Evolutionary conservation across 2,113 vertebrate species (phyloP).

Genomic region (Loxodonta africana): DNA sequence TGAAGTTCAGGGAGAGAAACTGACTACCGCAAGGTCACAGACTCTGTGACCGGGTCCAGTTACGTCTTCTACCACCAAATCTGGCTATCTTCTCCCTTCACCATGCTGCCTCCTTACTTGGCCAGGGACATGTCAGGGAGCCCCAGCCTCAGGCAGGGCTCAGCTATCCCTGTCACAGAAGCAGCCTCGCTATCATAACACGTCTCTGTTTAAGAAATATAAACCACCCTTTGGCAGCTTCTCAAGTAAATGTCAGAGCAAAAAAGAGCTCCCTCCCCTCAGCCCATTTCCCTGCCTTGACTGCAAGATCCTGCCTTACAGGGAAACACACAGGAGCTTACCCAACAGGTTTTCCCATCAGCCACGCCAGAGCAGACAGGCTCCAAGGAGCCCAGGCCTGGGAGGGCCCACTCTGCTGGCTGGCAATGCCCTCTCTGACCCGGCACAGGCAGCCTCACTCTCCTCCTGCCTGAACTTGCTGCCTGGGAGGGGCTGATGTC

Average conservation of each 20-base stretch:
- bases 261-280: conserved; percentile 53
- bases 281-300: conserved; percentile 34
- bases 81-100: not conserved
- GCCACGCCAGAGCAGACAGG: not conserved
- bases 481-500: conserved; percentile 83
- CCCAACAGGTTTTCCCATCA: conserved; percentile 76
- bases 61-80: not conserved
- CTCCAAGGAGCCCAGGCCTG: conserved; percentile 51
- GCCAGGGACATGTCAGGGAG: conserved; percentile 36
- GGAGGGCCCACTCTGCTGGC: conserved; percentile 11
- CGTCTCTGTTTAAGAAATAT: conserved; percentile 80
- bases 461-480: conserved; percentile 85
- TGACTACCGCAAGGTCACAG: not conserved
- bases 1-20: not conserved
- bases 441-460: not conserved
- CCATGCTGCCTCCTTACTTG: not conserved
- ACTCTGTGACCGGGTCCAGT: too few species aligned
- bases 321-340: conserved; percentile 65
- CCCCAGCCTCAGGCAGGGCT: not conserved
- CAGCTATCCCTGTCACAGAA: conserved; percentile 39
- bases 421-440: conserved; percentile 77
- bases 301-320: conserved; percentile 37
- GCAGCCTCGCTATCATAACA: conserved; percentile 71
- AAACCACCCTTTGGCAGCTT: conserved; percentile 80
- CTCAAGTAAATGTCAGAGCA: conserved; percentile 77